These are phyloP conservation scores for Drosophila ambigua DNA, from an alignment of 1,140 invertebrate genomes.

Conservation along the genomic window DNA sequence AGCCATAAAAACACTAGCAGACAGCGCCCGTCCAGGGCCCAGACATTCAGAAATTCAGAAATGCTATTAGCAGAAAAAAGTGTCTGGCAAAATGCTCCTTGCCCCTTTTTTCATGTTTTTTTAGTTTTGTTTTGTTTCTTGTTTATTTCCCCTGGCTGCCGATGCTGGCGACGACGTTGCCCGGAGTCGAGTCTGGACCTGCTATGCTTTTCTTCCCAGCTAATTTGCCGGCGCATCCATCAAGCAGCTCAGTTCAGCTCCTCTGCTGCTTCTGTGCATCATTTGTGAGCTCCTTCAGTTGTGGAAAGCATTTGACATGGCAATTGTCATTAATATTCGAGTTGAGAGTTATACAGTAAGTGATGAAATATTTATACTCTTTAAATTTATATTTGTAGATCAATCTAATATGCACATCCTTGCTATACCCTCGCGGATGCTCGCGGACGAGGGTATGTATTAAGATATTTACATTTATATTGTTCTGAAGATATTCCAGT, in stretches of 20 bases:
- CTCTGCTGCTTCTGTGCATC: constrained; percentile 25
- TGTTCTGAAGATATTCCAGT: no score
- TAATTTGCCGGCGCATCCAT: constrained; percentile 79
- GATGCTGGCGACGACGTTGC: constrained; percentile 37
- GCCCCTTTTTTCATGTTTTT: constrained; percentile 41
- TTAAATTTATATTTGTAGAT: no score
- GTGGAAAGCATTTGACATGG: constrained; percentile 46
- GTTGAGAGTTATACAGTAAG: neutral
- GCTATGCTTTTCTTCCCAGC: constrained; percentile 62
- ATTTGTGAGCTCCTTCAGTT: constrained; percentile 49
- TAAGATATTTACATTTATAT: no score
- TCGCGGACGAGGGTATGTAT: no score
- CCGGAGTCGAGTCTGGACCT: constrained; percentile 26
- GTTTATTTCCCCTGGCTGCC: constrained; percentile 7
- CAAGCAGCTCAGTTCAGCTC: constrained; percentile 43
- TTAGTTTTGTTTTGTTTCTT: constrained; percentile 43
- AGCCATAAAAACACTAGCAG: constrained; percentile 69
- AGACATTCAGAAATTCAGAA: constrained; percentile 78
- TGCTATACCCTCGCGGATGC: no score
- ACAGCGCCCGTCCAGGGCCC: constrained; percentile 10
- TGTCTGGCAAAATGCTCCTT: constrained; percentile 77
- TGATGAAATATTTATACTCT: no score
- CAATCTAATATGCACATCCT: no score
- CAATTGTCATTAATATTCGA: constrained; percentile 46
- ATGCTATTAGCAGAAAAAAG: constrained; percentile 69